These are phyloP conservation scores for Prietella phreatophila DNA, from an alignment of 2,113 vertebrate species.

Conservation along the genomic window DNA sequence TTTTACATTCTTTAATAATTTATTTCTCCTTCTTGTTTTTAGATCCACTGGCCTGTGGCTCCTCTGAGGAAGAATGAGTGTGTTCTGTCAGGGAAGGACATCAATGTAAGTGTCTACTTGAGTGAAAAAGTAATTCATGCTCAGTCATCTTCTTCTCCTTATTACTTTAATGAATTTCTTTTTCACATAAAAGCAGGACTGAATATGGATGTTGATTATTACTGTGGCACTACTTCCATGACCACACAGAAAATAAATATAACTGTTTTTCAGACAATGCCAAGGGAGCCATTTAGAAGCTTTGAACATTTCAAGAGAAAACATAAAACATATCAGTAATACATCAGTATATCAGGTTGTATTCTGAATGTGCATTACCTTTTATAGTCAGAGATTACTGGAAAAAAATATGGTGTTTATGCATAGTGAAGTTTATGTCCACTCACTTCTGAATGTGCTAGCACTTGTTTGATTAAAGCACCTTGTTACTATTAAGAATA, in stretches of 20 bases:
- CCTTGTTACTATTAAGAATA: not conserved
- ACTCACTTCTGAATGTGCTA: not conserved
- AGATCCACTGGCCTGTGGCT: slow-evolving; percentile 96
- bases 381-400: not conserved
- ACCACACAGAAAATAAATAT: not conserved
- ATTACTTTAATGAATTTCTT: not conserved
- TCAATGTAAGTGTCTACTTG: slow-evolving; percentile 81
- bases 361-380: not conserved
- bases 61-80: slow-evolving; percentile 93
- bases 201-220: slow-evolving; percentile 13
- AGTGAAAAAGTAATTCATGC: not conserved
- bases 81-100: slow-evolving; percentile 93
- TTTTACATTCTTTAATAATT: slow-evolving; percentile 3
- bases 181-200: not conserved
- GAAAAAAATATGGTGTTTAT: not conserved
- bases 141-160: not conserved
- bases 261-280: not conserved
- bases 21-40: slow-evolving; percentile 43
- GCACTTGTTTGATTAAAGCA: not conserved
- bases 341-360: not conserved
- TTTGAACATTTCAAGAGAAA: not conserved
- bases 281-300: not conserved
- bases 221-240: not conserved
- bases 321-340: not conserved
- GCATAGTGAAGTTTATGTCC: not conserved